Conservation (phyloP, 2,888 invertebrate genomes). For the Spilosoma lubricipeda region DNA sequence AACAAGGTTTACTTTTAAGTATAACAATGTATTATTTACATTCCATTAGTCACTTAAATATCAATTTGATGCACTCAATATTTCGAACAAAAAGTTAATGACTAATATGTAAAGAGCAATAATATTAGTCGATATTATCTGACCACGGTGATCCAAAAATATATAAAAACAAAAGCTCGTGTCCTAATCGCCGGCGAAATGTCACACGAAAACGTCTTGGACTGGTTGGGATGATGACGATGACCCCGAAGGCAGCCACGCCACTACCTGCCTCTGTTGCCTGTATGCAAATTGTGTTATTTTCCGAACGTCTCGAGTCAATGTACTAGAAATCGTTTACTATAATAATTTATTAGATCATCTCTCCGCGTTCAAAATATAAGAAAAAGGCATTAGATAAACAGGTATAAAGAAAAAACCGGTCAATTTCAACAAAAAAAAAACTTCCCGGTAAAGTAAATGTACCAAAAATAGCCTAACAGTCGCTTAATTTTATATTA, state of each 20-base stretch:
- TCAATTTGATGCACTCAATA: slow-evolving; percentile 31
- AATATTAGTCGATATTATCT: slow-evolving; percentile 51
- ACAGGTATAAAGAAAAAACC: slow-evolving; percentile 24
- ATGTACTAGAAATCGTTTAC: slow-evolving; percentile 71
- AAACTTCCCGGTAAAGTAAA: neutral
- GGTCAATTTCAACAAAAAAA: neutral
- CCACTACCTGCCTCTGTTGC: slow-evolving; percentile 78
- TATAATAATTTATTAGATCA: slow-evolving; percentile 80
- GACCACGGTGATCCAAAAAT: slow-evolving; percentile 44
- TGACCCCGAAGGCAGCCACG: slow-evolving; percentile 70
- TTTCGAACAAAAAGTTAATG: slow-evolving; percentile 45
- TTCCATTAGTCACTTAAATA: slow-evolving; percentile 19
- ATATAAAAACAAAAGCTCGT: slow-evolving; percentile 58
- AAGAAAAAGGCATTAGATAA: slow-evolving; percentile 40
- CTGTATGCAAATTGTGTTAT: slow-evolving; percentile 81
- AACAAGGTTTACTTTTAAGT: neutral
- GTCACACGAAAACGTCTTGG: slow-evolving; percentile 75
- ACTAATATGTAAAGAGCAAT: slow-evolving; percentile 37
- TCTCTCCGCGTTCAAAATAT: slow-evolving; percentile 52
- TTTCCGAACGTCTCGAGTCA: slow-evolving; percentile 75
- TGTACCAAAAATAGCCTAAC: neutral
- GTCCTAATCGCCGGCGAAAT: slow-evolving; percentile 76
- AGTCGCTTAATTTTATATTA: neutral
- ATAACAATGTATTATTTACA: neutral
- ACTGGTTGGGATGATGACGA: slow-evolving; percentile 79